These are phyloP conservation scores for Pachliopta kotzebuea DNA, from an alignment of 2,888 invertebrate genomes.

Conservation along the genomic window DNA sequence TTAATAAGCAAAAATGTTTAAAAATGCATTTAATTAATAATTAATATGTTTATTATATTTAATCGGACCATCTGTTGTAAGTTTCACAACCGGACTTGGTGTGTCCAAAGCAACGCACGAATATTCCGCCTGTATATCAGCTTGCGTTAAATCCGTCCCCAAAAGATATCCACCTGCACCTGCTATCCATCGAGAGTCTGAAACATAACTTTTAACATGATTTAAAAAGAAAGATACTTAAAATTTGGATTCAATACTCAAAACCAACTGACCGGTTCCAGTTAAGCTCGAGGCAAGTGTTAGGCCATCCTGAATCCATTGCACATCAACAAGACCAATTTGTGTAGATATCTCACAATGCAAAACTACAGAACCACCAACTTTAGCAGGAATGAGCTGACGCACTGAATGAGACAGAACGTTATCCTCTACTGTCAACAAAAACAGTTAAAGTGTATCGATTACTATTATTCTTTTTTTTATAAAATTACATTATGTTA, in stretches of 20 bases:
- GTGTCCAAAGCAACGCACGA: slow-evolving; percentile 65
- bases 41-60: background rate
- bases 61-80: slow-evolving; percentile 67
- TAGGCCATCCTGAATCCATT: slow-evolving; percentile 71
- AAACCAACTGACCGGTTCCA: slow-evolving; percentile 52
- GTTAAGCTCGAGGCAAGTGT: slow-evolving; percentile 62
- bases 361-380: slow-evolving; percentile 61
- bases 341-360: slow-evolving; percentile 69
- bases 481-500: background rate
- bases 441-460: background rate
- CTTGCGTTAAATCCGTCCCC: slow-evolving; percentile 65
- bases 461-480: background rate
- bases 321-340: slow-evolving; percentile 60
- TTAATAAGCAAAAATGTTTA: slow-evolving; percentile 1
- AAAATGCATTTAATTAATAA: slow-evolving; percentile 9
- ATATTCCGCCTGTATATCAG: slow-evolving; percentile 71
- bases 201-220: background rate
- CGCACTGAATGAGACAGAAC: slow-evolving; percentile 59
- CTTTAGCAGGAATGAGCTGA: slow-evolving; percentile 65
- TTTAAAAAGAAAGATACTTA: background rate
- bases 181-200: slow-evolving; percentile 69
- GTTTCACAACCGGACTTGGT: slow-evolving; percentile 58
- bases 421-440: slow-evolving; percentile 61
- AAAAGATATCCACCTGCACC: slow-evolving; percentile 64
- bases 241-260: background rate